These are phyloP conservation scores for Gnatocerus cornutus DNA, from an alignment of 2,888 invertebrate genomes.

Conservation along the genomic window DNA sequence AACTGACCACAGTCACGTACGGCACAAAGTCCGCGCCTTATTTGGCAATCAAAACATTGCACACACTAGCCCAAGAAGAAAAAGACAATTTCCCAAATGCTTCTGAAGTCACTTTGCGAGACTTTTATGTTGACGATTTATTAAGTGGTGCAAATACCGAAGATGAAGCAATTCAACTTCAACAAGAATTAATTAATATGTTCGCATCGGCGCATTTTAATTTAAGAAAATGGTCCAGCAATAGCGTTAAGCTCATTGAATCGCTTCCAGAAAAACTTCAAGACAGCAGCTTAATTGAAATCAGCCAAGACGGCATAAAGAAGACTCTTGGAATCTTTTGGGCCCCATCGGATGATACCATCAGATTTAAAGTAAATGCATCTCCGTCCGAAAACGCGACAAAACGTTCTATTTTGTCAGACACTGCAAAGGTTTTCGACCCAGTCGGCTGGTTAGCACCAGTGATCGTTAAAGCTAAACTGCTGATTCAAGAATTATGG, in stretches of 20 bases:
- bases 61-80: conserved; percentile 50
- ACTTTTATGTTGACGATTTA: conserved; percentile 56
- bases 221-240: too few species aligned
- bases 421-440: conserved; percentile 52
- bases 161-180: conserved; percentile 34
- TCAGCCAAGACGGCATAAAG: conserved; percentile 27
- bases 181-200: conserved; percentile 26
- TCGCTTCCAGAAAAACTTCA: too few species aligned
- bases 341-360: too few species aligned
- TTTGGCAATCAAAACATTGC: conserved; percentile 51
- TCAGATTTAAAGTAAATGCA: conserved; percentile 34
- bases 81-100: conserved; percentile 45
- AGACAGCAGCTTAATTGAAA: conserved; percentile 31
- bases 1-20: conserved; percentile 52
- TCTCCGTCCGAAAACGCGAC: not conserved
- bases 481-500: conserved; percentile 54
- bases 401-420: conserved; percentile 54
- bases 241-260: too few species aligned
- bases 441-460: conserved; percentile 55
- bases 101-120: conserved; percentile 39
- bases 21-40: conserved; percentile 50
- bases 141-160: conserved; percentile 33
- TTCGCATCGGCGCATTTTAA: too few species aligned
- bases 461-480: conserved; percentile 51
- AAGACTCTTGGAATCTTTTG: conserved; percentile 31